A percentile compares a stretch with the other conserved stretches of the same genome.
These are phyloP conservation scores for Takifugu rubripes DNA, from an alignment of 2,797 vertebrate genomes.

Conservation along the genomic window DNA sequence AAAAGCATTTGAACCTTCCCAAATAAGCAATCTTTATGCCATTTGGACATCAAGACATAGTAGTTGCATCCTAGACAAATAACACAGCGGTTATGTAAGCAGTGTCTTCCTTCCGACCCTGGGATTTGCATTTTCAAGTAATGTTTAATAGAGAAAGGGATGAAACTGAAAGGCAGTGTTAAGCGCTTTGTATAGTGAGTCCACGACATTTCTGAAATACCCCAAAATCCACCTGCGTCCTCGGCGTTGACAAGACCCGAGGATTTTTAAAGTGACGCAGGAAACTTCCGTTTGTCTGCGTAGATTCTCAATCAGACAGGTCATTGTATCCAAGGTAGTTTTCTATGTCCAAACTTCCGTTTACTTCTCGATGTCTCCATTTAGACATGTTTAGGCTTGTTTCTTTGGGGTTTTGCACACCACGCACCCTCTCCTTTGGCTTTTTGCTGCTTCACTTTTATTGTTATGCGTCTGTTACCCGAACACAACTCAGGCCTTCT, in stretches of 20 bases:
- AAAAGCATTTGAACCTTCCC: conserved; percentile 2
- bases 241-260: not conserved
- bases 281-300: not conserved
- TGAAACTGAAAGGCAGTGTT: too few relatives aligned
- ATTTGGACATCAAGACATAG: conserved; percentile 25
- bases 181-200: too few relatives aligned
- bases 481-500: conserved; percentile 33
- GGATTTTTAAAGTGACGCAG: conserved; percentile 19
- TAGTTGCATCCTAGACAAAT: not conserved
- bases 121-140: not conserved
- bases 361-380: conserved; percentile 3
- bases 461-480: conserved; percentile 12
- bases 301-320: too few relatives aligned
- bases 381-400: not conserved
- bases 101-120: conserved; percentile 1
- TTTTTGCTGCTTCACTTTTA: not conserved
- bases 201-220: too few relatives aligned
- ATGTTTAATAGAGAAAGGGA: not conserved
- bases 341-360: too few relatives aligned
- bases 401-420: not conserved
- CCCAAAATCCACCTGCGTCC: too few relatives aligned
- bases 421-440: not conserved
- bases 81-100: conserved; percentile 27
- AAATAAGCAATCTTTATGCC: conserved; percentile 39
- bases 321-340: too few relatives aligned